Conservation (phyloP, 2,113 vertebrate genomes). For the Tragelaphus imberbis region DNA sequence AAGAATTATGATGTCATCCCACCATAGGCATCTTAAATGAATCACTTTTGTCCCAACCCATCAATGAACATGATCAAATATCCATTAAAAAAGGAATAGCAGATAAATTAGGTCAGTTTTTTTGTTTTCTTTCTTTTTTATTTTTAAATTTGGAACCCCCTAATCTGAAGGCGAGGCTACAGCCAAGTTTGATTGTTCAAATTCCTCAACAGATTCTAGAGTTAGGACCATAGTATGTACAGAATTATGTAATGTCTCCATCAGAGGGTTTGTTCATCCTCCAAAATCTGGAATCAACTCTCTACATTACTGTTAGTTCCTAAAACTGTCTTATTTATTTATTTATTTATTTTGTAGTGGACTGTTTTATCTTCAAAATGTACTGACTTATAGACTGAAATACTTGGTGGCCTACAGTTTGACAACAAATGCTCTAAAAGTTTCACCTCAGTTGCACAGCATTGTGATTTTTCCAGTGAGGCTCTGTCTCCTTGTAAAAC, state of each 20-base stretch:
- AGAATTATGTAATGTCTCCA: neutral
- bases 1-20: too few species aligned
- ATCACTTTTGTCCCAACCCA: accelerated
- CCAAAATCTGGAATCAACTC: neutral
- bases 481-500: too few species aligned
- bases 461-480: neutral
- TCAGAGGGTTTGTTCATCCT: neutral
- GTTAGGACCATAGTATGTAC: neutral
- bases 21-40: neutral
- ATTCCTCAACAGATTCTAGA: neutral
- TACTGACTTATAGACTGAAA: neutral
- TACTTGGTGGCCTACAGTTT: neutral
- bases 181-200: neutral
- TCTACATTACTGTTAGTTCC: neutral
- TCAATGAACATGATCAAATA: neutral
- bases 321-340: neutral
- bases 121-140: neutral
- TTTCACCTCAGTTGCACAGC: neutral
- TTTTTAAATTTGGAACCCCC: neutral
- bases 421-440: neutral
- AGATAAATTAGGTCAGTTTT: neutral
- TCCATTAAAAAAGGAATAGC: neutral
- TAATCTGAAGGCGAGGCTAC: too few species aligned
- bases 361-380: neutral
- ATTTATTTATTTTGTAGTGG: neutral